phyloP scores from a whole-genome alignment of 2,888 invertebrate species.

The Periphyllus acericola region DNA sequence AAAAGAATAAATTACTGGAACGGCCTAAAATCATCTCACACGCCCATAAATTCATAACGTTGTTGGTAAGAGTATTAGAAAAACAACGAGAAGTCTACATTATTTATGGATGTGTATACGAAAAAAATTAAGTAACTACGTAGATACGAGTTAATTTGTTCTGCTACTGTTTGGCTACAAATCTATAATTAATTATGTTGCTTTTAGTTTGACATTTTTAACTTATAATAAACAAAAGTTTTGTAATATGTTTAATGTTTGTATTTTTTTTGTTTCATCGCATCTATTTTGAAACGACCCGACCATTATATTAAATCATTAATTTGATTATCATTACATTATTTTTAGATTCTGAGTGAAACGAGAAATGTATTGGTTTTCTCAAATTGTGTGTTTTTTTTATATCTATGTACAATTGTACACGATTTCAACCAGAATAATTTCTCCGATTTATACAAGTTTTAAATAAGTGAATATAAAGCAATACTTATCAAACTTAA shows the following conservation, averaged over 20 bases:
- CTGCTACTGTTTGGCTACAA: background rate
- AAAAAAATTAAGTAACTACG: background rate
- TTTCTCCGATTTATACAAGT: too few species aligned
- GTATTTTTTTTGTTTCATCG: background rate
- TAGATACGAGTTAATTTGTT: background rate
- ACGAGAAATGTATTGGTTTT: too few species aligned
- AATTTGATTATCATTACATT: background rate
- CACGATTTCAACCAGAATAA: too few species aligned
- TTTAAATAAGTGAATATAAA: too few species aligned
- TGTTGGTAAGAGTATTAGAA: background rate
- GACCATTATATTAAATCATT: background rate
- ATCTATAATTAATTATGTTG: background rate
- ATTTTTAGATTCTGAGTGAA: too few species aligned
- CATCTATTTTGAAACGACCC: background rate
- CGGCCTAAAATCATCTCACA: background rate
- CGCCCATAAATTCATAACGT: background rate
- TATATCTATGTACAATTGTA: background rate
- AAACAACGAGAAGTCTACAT: background rate
- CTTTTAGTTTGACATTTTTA: background rate
- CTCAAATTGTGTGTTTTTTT: too few species aligned
- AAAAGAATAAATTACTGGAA: conserved; percentile 1
- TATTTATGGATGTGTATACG: background rate
- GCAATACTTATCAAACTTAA: too few species aligned
- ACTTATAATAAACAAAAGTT: background rate
- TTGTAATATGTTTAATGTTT: background rate